Evolutionary conservation across 2,113 vertebrate genomes (phyloP).

Genomic region (Oceanites oceanicus): DNA sequence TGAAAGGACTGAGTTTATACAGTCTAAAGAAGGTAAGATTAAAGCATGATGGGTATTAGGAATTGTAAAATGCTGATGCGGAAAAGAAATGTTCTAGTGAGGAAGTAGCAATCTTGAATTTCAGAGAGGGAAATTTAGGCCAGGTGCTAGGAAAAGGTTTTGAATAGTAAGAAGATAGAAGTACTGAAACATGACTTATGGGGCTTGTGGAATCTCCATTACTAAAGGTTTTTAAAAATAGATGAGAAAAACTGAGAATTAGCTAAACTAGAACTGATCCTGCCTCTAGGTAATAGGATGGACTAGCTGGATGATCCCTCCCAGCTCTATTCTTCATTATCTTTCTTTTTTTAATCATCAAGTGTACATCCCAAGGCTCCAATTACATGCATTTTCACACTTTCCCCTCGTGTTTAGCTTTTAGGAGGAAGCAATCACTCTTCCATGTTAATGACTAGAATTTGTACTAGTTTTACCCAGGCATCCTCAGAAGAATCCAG

Average conservation of each 20-base stretch:
- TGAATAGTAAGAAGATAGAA: neutral
- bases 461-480: neutral
- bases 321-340: neutral
- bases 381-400: neutral
- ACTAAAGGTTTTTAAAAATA: slow-evolving; percentile 29
- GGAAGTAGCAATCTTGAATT: neutral
- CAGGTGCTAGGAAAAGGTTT: neutral
- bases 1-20: neutral
- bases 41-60: neutral
- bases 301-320: neutral
- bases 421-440: neutral
- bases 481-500: neutral
- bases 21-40: neutral
- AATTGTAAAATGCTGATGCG: neutral
- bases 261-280: neutral
- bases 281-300: neutral
- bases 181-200: neutral
- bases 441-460: neutral
- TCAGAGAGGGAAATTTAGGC: neutral
- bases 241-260: neutral
- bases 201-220: neutral
- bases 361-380: neutral
- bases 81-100: neutral
- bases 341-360: neutral
- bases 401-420: neutral